Percentiles rank a stretch among this genome's conserved stretches.
phyloP scores from a whole-genome alignment of 2,113 vertebrate species.

The Rhagologus leucostigma region DNA sequence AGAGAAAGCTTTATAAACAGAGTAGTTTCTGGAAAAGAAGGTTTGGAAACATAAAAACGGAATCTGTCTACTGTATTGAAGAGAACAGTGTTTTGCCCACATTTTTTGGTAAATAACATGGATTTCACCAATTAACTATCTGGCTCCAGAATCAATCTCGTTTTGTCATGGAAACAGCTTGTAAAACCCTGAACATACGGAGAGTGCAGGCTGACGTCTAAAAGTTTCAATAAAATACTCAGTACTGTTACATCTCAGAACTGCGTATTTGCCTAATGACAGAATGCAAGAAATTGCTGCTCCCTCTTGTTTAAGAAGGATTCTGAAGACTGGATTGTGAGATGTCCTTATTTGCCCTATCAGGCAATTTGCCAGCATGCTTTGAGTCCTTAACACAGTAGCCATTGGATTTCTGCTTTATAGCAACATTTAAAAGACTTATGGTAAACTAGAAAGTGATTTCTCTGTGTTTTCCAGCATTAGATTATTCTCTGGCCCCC shows the following conservation, averaged over 20 bases:
- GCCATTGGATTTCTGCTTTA: not conserved
- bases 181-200: not conserved
- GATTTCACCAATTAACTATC: not conserved
- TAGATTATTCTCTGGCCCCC: not conserved
- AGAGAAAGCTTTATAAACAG: not conserved
- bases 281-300: not conserved
- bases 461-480: not conserved
- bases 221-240: not conserved
- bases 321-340: not conserved
- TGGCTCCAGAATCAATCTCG: not conserved
- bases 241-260: not conserved
- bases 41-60: not conserved
- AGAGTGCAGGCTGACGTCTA: not conserved
- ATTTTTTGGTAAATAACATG: not conserved
- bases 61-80: not conserved
- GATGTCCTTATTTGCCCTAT: not conserved
- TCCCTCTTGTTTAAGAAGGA: not conserved
- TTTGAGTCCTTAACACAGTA: not conserved
- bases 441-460: not conserved
- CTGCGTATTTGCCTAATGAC: not conserved
- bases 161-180: constrained; percentile 13
- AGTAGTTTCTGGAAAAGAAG: not conserved
- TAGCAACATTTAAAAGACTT: not conserved
- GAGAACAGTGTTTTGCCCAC: not conserved
- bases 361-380: not conserved